phyloP scores from a whole-genome alignment of 2,888 invertebrate species.

The Tineola bisselliella region DNA sequence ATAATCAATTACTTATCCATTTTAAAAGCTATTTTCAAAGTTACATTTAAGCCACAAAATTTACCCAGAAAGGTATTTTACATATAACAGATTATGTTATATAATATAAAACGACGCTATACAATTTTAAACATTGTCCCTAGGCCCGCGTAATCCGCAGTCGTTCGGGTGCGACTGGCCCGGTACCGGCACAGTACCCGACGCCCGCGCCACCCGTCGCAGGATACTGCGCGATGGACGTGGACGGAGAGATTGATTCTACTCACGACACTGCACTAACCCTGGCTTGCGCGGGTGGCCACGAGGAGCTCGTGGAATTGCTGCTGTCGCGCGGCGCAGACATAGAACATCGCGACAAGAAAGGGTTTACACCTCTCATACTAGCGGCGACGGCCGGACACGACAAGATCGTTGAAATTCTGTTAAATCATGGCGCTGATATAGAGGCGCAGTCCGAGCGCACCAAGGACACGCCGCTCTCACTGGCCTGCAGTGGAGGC shows the following conservation, averaged over 20 bases:
- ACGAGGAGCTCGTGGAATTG: conserved; percentile 94
- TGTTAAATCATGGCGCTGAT: conserved; percentile 94
- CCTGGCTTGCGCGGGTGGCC: conserved; percentile 96
- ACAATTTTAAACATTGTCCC: not conserved
- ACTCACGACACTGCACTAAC: conserved; percentile 99
- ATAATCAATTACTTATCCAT: not conserved
- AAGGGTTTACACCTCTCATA: conserved; percentile 97
- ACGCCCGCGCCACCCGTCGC: conserved; percentile 35
- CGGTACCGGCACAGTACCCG: conserved; percentile 33
- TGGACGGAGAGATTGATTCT: conserved; percentile 97
- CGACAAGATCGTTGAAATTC: conserved; percentile 84
- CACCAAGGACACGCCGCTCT: conserved; percentile 98
- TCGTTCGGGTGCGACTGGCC: conserved; percentile 25
- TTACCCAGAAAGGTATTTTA: too few species aligned
- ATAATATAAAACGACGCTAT: too few species aligned
- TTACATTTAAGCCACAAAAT: too few species aligned
- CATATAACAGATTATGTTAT: too few species aligned
- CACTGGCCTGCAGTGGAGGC: conserved; percentile 96
- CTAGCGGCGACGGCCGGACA: conserved; percentile 95
- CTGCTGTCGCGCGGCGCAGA: conserved; percentile 92
- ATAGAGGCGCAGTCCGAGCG: conserved; percentile 98
- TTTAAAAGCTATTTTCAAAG: too few species aligned
- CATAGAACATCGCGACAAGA: conserved; percentile 98
- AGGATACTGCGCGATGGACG: conserved; percentile 83
- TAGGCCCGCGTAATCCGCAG: conserved; percentile 15